phyloP scores from a whole-genome alignment of 1,140 invertebrate genomes.

The Hestina assimilis region DNA sequence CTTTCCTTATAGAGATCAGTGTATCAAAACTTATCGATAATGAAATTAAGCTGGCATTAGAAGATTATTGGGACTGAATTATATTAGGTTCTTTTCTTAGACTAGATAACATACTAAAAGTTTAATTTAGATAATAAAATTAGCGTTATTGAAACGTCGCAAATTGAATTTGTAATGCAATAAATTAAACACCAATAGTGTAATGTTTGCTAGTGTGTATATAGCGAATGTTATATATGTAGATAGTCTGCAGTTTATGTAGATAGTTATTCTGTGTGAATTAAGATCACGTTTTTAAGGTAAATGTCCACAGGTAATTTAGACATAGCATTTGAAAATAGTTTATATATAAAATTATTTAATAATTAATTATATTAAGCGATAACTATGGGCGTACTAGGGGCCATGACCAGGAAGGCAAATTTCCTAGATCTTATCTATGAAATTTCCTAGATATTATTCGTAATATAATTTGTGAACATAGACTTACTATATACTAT shows the following conservation, averaged over 20 bases:
- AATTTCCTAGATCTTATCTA: no score
- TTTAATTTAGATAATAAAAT: background rate
- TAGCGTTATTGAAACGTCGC: background rate
- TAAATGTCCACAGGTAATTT: background rate
- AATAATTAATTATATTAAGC: no score
- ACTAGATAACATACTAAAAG: background rate
- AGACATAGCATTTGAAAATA: background rate
- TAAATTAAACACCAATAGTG: constrained; percentile 5
- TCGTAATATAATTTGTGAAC: no score
- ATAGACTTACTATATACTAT: no score
- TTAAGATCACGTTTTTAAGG: background rate
- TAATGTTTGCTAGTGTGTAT: constrained; percentile 4
- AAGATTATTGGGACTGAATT: constrained; percentile 11
- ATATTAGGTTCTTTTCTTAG: background rate
- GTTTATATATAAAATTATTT: background rate
- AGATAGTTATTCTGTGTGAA: background rate
- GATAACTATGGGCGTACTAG: no score
- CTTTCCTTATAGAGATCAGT: no score
- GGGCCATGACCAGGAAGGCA: no score
- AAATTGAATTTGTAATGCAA: constrained; percentile 9
- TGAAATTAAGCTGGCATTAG: background rate
- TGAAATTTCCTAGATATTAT: no score
- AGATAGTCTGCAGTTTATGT: background rate
- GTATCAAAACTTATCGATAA: no score
- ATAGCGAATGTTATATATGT: background rate